phyloP scores from a whole-genome alignment of 2,113 vertebrate species.

The Platichthys stellatus region DNA sequence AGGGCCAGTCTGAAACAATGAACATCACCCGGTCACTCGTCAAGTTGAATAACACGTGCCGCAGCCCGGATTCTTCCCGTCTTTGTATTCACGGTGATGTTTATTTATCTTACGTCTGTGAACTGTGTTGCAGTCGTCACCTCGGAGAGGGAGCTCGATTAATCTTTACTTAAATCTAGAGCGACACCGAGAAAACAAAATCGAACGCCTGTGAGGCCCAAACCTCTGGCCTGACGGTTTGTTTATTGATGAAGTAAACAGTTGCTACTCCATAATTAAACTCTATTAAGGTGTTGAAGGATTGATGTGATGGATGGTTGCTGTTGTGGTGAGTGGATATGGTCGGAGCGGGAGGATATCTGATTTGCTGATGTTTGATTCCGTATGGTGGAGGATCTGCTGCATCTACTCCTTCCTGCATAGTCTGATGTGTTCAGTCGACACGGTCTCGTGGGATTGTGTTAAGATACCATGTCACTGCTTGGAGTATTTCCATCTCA shows the following conservation, averaged over 20 bases:
- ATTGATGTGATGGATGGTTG: background rate
- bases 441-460: background rate
- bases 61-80: slow-evolving; percentile 22
- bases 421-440: background rate
- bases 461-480: background rate
- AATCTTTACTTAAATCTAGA: slow-evolving; percentile 16
- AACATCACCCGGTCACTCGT: slow-evolving; percentile 37
- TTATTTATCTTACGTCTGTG: slow-evolving; percentile 15
- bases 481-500: background rate
- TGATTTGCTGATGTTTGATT: slow-evolving; percentile 5
- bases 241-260: slow-evolving; percentile 5
- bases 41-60: slow-evolving; percentile 13
- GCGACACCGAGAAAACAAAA: slow-evolving; percentile 8
- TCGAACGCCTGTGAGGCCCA: background rate
- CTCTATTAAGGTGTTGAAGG: background rate
- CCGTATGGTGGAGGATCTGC: background rate
- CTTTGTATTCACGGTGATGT: background rate
- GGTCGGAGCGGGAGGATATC: background rate
- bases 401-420: background rate
- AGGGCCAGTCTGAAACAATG: slow-evolving; percentile 18
- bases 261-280: background rate
- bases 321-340: background rate
- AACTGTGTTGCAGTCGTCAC: slow-evolving; percentile 21
- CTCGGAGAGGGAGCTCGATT: background rate
- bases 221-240: background rate